A percentile compares a stretch with the other conserved stretches of the same genome.
phyloP scores from a whole-genome alignment of 2,797 vertebrate species.

The Tapirus indicus region DNA sequence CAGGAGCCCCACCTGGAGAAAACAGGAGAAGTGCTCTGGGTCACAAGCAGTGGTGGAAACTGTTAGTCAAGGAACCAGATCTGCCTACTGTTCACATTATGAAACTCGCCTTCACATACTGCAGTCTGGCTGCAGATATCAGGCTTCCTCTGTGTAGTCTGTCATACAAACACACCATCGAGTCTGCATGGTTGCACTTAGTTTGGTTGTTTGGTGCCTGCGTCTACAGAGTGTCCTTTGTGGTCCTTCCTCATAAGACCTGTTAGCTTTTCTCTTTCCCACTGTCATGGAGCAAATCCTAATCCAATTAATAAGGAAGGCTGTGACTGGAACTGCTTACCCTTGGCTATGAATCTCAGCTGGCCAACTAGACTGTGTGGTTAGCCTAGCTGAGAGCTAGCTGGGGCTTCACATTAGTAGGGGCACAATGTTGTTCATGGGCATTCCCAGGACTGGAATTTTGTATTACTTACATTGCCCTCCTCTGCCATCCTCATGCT shows the following conservation, averaged over 20 bases:
- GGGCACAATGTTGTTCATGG: accelerated
- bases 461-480: accelerated
- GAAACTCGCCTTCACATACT: accelerated
- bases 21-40: too few species aligned
- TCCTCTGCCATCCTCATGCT: neutral
- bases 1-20: neutral
- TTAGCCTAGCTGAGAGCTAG: neutral
- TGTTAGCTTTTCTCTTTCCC: neutral
- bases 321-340: neutral
- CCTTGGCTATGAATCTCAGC: neutral
- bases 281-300: neutral
- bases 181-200: accelerated
- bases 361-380: neutral
- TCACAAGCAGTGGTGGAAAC: too few species aligned
- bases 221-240: accelerated
- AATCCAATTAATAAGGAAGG: neutral
- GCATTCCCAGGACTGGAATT: neutral
- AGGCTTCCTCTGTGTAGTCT: too few species aligned
- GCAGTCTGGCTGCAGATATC: neutral
- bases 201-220: neutral
- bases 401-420: neutral
- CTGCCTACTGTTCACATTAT: accelerated
- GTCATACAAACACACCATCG: accelerated
- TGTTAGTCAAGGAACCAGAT: neutral
- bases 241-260: neutral